These are phyloP conservation scores for Tetramorium bicarinatum DNA, from an alignment of 2,888 invertebrate genomes.

Conservation along the genomic window DNA sequence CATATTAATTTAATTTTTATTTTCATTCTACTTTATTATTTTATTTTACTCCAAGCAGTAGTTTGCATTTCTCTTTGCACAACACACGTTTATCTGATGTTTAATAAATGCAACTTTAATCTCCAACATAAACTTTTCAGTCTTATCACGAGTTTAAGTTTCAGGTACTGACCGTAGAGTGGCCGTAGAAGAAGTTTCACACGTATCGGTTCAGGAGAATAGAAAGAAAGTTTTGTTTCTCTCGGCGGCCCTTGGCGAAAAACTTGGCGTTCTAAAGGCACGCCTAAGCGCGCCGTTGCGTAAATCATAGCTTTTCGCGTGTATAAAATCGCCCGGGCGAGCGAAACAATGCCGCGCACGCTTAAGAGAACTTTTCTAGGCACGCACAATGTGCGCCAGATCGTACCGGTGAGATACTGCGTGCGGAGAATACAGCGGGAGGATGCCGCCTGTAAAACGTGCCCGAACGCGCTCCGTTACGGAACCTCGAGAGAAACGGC, in stretches of 20 bases:
- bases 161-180: not conserved
- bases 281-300: not conserved
- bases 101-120: not conserved
- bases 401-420: conserved; percentile 59
- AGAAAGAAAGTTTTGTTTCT: conserved; percentile 1
- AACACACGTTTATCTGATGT: not conserved
- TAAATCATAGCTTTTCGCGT: conserved; percentile 51
- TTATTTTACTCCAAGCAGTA: not conserved
- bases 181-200: not conserved
- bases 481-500: conserved; percentile 58
- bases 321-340: conserved; percentile 17
- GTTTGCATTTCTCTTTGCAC: not conserved
- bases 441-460: conserved; percentile 64
- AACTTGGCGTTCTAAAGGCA: not conserved
- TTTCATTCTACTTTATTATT: not conserved
- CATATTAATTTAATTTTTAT: too few species aligned
- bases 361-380: conserved; percentile 68
- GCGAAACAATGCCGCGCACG: conserved; percentile 47
- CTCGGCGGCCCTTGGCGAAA: not conserved
- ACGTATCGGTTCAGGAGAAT: not conserved
- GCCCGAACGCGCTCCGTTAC: conserved; percentile 53
- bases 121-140: not conserved
- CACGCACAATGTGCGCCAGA: conserved; percentile 67
- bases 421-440: conserved; percentile 58
- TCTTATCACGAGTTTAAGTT: not conserved